Evolutionary conservation across 35 echinoderm and acorn worm genomes (phyloP).

Genomic region (Apostichopus parvimensis): DNA sequence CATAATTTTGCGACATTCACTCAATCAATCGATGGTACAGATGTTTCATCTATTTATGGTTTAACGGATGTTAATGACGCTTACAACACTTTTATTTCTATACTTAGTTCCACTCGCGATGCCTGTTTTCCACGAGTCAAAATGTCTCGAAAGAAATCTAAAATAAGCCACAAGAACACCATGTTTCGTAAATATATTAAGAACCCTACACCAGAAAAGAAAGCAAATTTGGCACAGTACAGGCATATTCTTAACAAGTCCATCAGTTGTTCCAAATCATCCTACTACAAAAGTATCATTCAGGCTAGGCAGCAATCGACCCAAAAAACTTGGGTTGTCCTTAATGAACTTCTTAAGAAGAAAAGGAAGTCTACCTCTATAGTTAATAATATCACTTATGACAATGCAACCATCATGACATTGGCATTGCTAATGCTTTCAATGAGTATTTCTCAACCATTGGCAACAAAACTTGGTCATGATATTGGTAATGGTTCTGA

Average conservation of each 20-base stretch:
- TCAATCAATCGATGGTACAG: constrained; percentile 6
- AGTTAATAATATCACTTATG: background rate
- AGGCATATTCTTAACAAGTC: constrained; percentile 1
- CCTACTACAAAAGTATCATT: background rate
- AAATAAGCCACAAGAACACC: background rate
- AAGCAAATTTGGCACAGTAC: background rate
- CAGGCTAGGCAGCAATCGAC: background rate
- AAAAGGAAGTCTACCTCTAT: too few species aligned
- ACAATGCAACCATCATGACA: too few species aligned
- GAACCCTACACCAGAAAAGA: too few species aligned
- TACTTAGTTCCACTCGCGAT: too few species aligned
- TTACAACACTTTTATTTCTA: too few species aligned
- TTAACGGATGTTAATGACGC: background rate
- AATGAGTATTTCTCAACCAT: background rate
- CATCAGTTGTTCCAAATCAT: constrained; percentile 27
- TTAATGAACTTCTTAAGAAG: background rate
- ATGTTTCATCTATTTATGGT: background rate
- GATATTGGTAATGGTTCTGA: background rate
- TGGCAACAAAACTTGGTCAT: constrained; percentile 23
- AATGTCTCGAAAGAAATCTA: background rate
- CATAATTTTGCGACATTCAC: background rate
- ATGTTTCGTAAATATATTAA: background rate
- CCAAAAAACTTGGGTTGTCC: background rate
- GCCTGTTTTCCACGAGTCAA: background rate
- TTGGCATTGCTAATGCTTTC: background rate